Conservation (phyloP, 1,140 invertebrate genomes). For the Neodiprion virginianus region DNA sequence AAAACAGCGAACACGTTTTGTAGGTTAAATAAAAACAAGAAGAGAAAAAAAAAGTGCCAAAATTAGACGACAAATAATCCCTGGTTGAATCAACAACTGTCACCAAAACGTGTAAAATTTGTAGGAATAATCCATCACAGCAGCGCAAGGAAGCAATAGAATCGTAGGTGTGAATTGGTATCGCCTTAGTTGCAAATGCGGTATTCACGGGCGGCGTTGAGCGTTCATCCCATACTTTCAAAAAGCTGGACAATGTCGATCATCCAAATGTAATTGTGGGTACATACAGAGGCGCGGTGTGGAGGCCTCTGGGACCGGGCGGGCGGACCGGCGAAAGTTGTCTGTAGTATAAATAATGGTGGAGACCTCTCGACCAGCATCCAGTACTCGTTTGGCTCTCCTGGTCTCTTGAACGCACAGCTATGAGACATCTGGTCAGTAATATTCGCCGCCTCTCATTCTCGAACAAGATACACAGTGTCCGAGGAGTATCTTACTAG, state of each 20-base stretch:
- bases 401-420: constrained; percentile 9
- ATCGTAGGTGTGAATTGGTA: neutral
- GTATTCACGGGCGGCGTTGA: neutral
- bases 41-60: no score
- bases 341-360: constrained; percentile 53
- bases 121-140: no score
- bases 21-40: no score
- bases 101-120: no score
- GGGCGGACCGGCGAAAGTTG: constrained; percentile 47
- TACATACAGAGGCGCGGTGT: constrained; percentile 5
- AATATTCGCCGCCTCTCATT: neutral
- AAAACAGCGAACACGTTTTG: no score
- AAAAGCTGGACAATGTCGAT: constrained; percentile 12
- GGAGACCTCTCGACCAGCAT: constrained; percentile 29
- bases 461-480: no score
- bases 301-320: constrained; percentile 12
- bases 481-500: no score
- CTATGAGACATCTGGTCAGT: constrained; percentile 37
- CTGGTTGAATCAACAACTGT: no score
- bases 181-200: neutral
- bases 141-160: neutral
- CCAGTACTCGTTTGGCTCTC: constrained; percentile 37
- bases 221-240: constrained; percentile 8
- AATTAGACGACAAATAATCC: no score
- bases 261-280: constrained; percentile 1